Percentiles rank a stretch among this genome's conserved stretches.
Evolutionary conservation across 2,888 invertebrate species (phyloP).

Genomic region (Ligdia adustata): DNA sequence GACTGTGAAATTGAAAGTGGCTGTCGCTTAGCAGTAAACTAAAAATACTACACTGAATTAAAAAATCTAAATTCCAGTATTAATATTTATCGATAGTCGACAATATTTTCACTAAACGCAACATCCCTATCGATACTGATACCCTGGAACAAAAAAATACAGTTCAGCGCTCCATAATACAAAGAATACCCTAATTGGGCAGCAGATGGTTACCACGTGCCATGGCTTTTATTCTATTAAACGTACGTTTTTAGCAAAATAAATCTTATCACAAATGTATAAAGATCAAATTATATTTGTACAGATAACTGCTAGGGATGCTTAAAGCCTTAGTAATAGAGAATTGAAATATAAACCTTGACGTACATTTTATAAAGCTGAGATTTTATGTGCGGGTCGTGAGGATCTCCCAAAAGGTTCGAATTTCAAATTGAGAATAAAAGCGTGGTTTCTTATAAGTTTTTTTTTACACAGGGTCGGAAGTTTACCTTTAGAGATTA

Average conservation of each 20-base stretch:
- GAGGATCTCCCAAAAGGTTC: slow-evolving; percentile 24
- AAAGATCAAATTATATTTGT: slow-evolving; percentile 11
- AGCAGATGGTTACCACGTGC: slow-evolving; percentile 58
- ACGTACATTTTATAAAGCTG: background rate
- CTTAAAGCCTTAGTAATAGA: background rate
- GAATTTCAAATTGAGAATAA: slow-evolving; percentile 30
- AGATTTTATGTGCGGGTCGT: background rate
- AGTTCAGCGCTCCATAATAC: slow-evolving; percentile 33
- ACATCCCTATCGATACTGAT: slow-evolving; percentile 27
- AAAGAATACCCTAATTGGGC: slow-evolving; percentile 53
- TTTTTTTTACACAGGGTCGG: slow-evolving; percentile 40
- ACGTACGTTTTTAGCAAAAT: background rate
- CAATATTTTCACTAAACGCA: background rate
- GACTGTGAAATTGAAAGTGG: too few relatives aligned
- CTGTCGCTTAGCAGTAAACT: too few relatives aligned
- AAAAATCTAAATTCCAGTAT: too few relatives aligned
- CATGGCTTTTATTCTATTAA: slow-evolving; percentile 28
- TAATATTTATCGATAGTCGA: slow-evolving; percentile 25
- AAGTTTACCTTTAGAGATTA: slow-evolving; percentile 28
- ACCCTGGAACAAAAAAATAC: slow-evolving; percentile 31
- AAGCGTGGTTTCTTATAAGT: slow-evolving; percentile 24
- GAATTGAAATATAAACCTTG: slow-evolving; percentile 9
- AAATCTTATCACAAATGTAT: slow-evolving; percentile 4
- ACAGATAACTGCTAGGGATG: background rate
- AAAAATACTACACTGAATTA: too few relatives aligned